Evolutionary conservation across 1,140 invertebrate species (phyloP).

Genomic region (Goniozus legneri): DNA sequence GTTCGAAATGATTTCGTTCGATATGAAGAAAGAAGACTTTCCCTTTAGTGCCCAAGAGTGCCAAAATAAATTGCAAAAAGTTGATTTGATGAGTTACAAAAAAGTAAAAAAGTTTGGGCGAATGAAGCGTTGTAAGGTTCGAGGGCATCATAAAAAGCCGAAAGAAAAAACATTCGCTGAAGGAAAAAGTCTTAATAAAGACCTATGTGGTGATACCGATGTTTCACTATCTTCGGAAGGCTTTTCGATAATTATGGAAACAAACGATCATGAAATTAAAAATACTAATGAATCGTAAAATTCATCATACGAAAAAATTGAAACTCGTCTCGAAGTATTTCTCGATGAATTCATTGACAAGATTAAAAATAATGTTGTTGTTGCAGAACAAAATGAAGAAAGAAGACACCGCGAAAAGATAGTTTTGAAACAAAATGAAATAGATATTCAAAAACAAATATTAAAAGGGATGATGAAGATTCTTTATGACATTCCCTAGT

Average conservation of each 20-base stretch:
- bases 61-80: constrained; percentile 42
- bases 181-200: constrained; percentile 24
- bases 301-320: no score
- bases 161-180: constrained; percentile 41
- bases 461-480: no score
- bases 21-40: constrained; percentile 43
- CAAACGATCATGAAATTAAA: no score
- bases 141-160: constrained; percentile 35
- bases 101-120: constrained; percentile 38
- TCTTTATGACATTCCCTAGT: constrained; percentile 32
- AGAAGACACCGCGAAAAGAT: constrained; percentile 41
- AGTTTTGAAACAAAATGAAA: constrained; percentile 26
- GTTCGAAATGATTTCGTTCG: constrained; percentile 42
- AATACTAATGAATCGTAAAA: no score
- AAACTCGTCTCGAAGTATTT: no score
- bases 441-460: constrained; percentile 33
- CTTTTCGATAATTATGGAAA: no score
- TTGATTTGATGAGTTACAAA: constrained; percentile 36
- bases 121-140: constrained; percentile 32
- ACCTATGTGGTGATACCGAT: no score
- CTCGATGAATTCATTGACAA: constrained; percentile 27
- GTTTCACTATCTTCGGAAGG: no score
- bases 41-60: constrained; percentile 41
- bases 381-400: constrained; percentile 30
- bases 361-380: constrained; percentile 24